Percentiles rank a stretch among this genome's conserved stretches.
phyloP scores from a whole-genome alignment of 2,888 invertebrate genomes.

The Cosmia pyralina region DNA sequence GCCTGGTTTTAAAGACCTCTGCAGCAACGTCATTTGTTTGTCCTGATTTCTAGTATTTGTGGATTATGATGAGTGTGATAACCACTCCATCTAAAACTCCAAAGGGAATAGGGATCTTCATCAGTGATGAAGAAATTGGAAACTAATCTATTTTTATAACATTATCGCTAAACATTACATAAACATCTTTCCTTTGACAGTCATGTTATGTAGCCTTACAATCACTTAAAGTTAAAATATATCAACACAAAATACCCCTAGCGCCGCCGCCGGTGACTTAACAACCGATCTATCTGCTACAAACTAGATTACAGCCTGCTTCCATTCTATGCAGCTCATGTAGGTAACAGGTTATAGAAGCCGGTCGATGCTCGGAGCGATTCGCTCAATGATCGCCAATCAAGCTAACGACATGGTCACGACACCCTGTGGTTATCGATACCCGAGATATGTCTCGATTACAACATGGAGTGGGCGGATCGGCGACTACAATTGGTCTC shows the following conservation, averaged over 20 bases:
- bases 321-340: conserved; percentile 45
- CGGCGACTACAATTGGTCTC: neutral
- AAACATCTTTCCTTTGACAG: neutral
- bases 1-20: neutral
- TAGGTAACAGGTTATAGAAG: conserved; percentile 47
- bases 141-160: neutral
- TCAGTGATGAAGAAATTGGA: neutral
- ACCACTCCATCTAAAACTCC: neutral
- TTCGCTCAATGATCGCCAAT: conserved; percentile 56
- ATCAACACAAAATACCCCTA: conserved; percentile 15
- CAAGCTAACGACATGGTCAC: conserved; percentile 57
- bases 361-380: conserved; percentile 50
- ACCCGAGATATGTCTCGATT: conserved; percentile 49
- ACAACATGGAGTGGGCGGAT: conserved; percentile 37
- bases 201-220: neutral
- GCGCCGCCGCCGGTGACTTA: conserved; percentile 24
- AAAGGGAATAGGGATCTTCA: neutral
- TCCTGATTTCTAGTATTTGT: neutral
- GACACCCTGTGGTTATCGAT: conserved; percentile 57
- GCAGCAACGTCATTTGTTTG: neutral
- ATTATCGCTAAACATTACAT: neutral
- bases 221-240: neutral
- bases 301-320: conserved; percentile 56
- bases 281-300: conserved; percentile 41
- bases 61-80: neutral